Evolutionary conservation across 2,888 invertebrate species (phyloP).

Genomic region (Strigamia crassipes): DNA sequence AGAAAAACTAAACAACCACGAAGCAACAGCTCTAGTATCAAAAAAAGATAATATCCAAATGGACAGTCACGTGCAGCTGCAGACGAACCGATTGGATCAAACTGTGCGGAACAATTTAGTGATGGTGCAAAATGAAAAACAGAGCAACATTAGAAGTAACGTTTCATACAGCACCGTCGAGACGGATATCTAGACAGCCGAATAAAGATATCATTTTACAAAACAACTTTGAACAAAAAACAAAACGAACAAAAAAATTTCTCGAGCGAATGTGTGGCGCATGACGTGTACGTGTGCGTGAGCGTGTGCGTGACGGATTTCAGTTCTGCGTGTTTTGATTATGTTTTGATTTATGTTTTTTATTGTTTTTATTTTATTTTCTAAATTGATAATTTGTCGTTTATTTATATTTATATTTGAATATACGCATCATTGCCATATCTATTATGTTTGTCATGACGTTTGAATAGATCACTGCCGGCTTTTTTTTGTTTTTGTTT

Average conservation of each 20-base stretch:
- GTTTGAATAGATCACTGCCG: too few relatives aligned
- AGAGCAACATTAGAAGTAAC: not conserved
- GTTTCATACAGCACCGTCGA: slow-evolving; percentile 18
- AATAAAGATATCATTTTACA: not conserved
- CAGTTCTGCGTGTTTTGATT: not conserved
- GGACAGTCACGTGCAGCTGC: slow-evolving; percentile 63
- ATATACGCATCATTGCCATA: too few relatives aligned
- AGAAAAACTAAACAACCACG: slow-evolving; percentile 55
- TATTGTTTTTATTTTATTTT: too few relatives aligned
- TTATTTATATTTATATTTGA: too few relatives aligned
- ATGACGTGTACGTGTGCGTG: too few relatives aligned
- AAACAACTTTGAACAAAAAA: not conserved
- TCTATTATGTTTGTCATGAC: too few relatives aligned
- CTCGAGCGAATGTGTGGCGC: not conserved
- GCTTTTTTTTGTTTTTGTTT: too few relatives aligned
- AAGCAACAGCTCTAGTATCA: slow-evolving; percentile 54
- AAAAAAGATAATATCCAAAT: slow-evolving; percentile 50
- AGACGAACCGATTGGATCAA: slow-evolving; percentile 64
- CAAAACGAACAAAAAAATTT: not conserved
- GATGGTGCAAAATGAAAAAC: slow-evolving; percentile 57
- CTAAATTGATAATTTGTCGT: too few relatives aligned
- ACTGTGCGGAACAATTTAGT: slow-evolving; percentile 67
- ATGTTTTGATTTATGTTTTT: too few relatives aligned
- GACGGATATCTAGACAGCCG: slow-evolving; percentile 37
- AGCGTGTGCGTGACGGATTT: not conserved